Evolutionary conservation across 2,797 vertebrate genomes (phyloP), one percentile per base, ranked within the genome.

Genomic region (Hyperoplus immaculatus): DNA sequence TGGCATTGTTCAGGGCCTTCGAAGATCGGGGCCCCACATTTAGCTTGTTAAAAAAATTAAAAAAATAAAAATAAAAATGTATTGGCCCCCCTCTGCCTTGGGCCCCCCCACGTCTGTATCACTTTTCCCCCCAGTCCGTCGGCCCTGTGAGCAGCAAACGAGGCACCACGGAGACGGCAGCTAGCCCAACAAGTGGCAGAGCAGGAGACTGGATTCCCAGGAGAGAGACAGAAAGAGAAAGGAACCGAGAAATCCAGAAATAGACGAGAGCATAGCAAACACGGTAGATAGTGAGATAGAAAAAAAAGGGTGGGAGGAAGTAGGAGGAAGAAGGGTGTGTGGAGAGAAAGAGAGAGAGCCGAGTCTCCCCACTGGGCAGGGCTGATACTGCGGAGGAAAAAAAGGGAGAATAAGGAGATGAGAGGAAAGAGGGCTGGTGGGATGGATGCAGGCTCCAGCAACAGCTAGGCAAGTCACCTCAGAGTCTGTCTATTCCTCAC

Each of bases 371-470:
- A 73, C 50, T 81, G 84, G 86, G 87, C 69, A 77, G 84, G 87
- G 86, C 80, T 73, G 56, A 82, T 65, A 79, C 88, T 88, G 89
- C 88, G 81, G 87, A 90, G 81, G 76, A 72, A 77, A 74, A 75
- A 74, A 75, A 67, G 74, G 60, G 75, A 87, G 80, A 78, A 87
- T 77, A 72, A 65, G 75, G 55, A 11, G 81, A 88, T 11, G 83
- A 67, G 45, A 81, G 50, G 54, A 66, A 49, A 67, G 55, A 77
- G 29, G 43, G 68, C 13, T 79, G 60, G 53, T 45, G 59, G 72
- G 80, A 77, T 77, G 56, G 66, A 82, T 72, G 65, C 72, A 74
- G 66, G 64, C 51, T 78, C 49, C 53, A 69, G 73, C 50, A 29
- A 29, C 29, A 62, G 71, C 62, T 11, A 59, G 46, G 47, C 67